Conservation (phyloP, 2,113 vertebrate genomes). For the Cinclus cinclus region DNA sequence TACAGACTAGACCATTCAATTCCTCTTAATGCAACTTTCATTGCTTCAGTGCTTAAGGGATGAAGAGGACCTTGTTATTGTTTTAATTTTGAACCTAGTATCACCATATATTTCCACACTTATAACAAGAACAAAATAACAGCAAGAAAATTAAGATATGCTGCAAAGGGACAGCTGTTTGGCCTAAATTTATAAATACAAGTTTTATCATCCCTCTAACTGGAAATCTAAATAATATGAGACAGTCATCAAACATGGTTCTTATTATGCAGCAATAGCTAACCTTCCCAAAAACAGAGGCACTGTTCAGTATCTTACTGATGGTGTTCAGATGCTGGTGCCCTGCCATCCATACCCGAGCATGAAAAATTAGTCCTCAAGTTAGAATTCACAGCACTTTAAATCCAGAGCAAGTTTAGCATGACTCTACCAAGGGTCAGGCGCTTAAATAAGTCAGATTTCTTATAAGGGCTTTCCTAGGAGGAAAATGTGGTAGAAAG, state of each 20-base stretch:
- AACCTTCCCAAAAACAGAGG: not conserved
- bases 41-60: not conserved
- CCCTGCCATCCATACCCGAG: not conserved
- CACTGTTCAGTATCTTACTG: not conserved
- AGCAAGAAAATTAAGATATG: not conserved
- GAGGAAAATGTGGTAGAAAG: not conserved
- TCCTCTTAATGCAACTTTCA: not conserved
- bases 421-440: not conserved
- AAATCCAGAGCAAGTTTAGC: not conserved
- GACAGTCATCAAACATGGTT: not conserved
- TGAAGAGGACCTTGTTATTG: not conserved
- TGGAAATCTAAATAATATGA: not conserved
- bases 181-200: not conserved
- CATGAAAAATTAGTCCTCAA: not conserved
- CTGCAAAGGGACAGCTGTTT: not conserved
- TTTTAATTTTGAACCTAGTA: not conserved
- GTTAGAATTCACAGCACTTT: not conserved
- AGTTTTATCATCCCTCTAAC: not conserved
- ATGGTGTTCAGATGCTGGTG: not conserved
- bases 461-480: not conserved
- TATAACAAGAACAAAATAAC: not conserved
- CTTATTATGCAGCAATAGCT: not conserved
- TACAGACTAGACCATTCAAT: not conserved
- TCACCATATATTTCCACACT: not conserved
- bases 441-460: not conserved